Evolutionary conservation across 2,797 vertebrate genomes (phyloP), one percentile per base, ranked within the genome.

Genomic region (Acanthiza pusilla): DNA sequence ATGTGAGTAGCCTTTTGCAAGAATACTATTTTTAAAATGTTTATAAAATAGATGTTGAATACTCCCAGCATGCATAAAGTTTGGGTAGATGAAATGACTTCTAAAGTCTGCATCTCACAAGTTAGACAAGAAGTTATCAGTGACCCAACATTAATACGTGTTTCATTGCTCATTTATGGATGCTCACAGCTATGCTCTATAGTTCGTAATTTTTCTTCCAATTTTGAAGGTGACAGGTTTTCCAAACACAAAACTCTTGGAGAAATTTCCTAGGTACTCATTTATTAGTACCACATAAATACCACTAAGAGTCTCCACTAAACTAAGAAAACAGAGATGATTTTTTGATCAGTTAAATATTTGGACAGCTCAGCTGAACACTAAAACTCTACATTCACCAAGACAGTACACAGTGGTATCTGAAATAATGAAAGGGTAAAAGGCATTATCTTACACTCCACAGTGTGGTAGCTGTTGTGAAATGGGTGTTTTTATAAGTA

Each of bases 341-440:
- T 61, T 73, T 81, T 94, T 94, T 67, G n/a, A 71, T 79, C 29
- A 21, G 34, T 75, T 89, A 94, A 92, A 93, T 95, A 87, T 87
- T 95, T 96, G 80, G 67, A 85, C 63, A 85, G 83, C 45, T 94
- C 73, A 80, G 30, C 13, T 67, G 88, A 89, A 67, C 34, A 47
- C 36, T 54, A 30, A 71, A 79, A 63, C 71, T 77, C 61, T 74
- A 70, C 5, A 0, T 93, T 95, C 93, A 83, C 65, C 13, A 57
- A 27, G 63, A 61, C 57, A 77, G 60, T 91, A 85, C 54, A 88
- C 50, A 75, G 34, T 65, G 68, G 50, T 89, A 82, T 92, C 72
- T 93, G 86, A 93, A 94, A 89, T 80, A 95, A 87, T 85, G 55
- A 78, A 88, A 93, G 88, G 34, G 63, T 79, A 77, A 95, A 85